Evolutionary conservation across 2,888 invertebrate genomes (phyloP).

Genomic region (Opisthograptis luteolata): DNA sequence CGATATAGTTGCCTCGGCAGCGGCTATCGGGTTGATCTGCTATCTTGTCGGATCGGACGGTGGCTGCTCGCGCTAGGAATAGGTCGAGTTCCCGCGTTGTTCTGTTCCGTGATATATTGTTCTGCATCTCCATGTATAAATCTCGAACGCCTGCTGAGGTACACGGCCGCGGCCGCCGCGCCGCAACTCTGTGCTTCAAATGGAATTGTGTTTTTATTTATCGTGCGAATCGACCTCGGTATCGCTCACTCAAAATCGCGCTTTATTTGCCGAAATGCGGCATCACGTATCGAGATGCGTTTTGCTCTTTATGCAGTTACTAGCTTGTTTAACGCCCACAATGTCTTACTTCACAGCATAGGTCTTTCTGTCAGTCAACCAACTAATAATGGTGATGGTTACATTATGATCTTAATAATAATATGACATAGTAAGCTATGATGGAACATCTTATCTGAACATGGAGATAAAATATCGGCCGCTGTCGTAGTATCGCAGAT

Average conservation of each 20-base stretch:
- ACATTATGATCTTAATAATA: background rate
- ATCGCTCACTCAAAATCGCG: slow-evolving; percentile 80
- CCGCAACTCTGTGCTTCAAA: slow-evolving; percentile 75
- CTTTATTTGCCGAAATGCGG: slow-evolving; percentile 78
- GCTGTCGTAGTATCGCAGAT: background rate
- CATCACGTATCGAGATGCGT: slow-evolving; percentile 61
- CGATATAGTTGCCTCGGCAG: slow-evolving; percentile 56
- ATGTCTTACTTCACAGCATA: slow-evolving; percentile 29
- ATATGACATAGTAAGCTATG: too few relatives aligned
- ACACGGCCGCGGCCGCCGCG: slow-evolving; percentile 78
- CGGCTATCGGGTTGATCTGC: slow-evolving; percentile 72
- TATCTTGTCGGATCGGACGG: slow-evolving; percentile 76
- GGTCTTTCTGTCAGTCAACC: slow-evolving; percentile 2
- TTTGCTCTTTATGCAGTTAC: slow-evolving; percentile 57
- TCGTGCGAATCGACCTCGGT: slow-evolving; percentile 81
- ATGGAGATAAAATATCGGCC: background rate
- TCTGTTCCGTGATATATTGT: slow-evolving; percentile 81
- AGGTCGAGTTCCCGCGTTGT: slow-evolving; percentile 82
- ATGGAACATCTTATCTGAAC: too few relatives aligned
- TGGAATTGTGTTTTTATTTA: slow-evolving; percentile 85
- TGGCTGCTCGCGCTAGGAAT: slow-evolving; percentile 80
- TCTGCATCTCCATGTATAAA: slow-evolving; percentile 82
- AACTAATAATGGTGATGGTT: slow-evolving; percentile 1
- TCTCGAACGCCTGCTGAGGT: slow-evolving; percentile 84
- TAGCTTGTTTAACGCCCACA: slow-evolving; percentile 43